phyloP scores from a whole-genome alignment of 2,888 invertebrate genomes.

The Perdita meconis region DNA sequence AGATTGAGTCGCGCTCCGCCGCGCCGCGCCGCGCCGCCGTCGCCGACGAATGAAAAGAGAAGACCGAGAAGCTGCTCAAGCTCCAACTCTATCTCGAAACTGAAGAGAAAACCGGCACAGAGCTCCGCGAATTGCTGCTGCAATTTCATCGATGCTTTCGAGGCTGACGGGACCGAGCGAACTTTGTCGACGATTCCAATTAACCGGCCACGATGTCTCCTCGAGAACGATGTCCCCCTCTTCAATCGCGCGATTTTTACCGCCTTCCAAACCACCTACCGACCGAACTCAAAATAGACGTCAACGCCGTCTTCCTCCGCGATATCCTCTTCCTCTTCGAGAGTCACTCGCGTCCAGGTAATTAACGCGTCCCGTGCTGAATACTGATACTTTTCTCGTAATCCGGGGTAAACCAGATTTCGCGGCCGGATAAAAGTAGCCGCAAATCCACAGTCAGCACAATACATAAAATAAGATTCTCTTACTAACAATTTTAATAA shows the following conservation, averaged over 20 bases:
- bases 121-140: slow-evolving; percentile 17
- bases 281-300: not conserved
- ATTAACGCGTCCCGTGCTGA: no score
- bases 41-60: not conserved
- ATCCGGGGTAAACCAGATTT: no score
- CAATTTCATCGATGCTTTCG: slow-evolving; percentile 56
- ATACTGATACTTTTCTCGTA: no score
- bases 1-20: slow-evolving; percentile 19
- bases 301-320: not conserved
- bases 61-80: not conserved
- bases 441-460: no score
- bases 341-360: no score
- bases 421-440: no score
- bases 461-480: no score
- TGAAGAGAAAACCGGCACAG: slow-evolving; percentile 36
- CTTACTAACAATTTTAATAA: no score
- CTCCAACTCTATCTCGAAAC: slow-evolving; percentile 14
- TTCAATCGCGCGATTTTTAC: not conserved
- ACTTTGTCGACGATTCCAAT: slow-evolving; percentile 55
- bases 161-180: slow-evolving; percentile 35
- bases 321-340: not conserved
- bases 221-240: no score
- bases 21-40: not conserved
- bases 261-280: not conserved
- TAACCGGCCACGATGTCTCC: slow-evolving; percentile 42